Evolutionary conservation across 2,113 vertebrate genomes (phyloP).

Genomic region (Gasterosteus nipponicus): DNA sequence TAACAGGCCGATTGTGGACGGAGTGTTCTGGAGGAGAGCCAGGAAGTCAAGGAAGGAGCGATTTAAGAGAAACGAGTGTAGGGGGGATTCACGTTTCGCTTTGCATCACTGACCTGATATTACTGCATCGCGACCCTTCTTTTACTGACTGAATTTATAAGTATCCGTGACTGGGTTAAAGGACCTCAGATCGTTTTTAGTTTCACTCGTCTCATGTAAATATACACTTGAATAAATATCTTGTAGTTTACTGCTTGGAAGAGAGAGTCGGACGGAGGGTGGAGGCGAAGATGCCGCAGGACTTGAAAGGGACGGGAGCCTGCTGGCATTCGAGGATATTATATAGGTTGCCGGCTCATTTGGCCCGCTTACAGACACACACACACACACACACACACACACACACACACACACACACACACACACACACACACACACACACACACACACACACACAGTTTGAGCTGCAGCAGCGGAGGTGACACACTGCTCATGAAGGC

Average conservation of each 20-base stretch:
- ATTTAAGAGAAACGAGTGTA: background rate
- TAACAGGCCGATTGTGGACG: slow-evolving; percentile 16
- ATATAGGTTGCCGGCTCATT: background rate
- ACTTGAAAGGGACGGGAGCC: too few species aligned
- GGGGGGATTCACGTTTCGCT: slow-evolving; percentile 8
- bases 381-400: too few species aligned
- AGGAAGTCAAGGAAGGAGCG: slow-evolving; percentile 12
- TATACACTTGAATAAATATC: background rate
- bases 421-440: too few species aligned
- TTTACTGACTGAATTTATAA: slow-evolving; percentile 11
- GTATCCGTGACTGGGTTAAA: background rate
- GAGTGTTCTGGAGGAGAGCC: slow-evolving; percentile 10
- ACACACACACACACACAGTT: too few species aligned
- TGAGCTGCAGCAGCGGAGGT: background rate
- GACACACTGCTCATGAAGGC: background rate
- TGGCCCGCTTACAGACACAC: background rate
- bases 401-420: too few species aligned
- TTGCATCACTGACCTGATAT: slow-evolving; percentile 5
- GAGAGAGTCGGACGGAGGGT: background rate
- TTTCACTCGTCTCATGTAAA: background rate
- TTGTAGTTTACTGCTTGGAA: background rate
- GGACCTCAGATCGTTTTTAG: slow-evolving; percentile 5
- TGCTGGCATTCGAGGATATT: background rate
- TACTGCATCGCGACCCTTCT: background rate
- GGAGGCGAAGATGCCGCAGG: too few species aligned